These are phyloP conservation scores for Apamea epomidion DNA, from an alignment of 2,888 invertebrate genomes.

Conservation along the genomic window DNA sequence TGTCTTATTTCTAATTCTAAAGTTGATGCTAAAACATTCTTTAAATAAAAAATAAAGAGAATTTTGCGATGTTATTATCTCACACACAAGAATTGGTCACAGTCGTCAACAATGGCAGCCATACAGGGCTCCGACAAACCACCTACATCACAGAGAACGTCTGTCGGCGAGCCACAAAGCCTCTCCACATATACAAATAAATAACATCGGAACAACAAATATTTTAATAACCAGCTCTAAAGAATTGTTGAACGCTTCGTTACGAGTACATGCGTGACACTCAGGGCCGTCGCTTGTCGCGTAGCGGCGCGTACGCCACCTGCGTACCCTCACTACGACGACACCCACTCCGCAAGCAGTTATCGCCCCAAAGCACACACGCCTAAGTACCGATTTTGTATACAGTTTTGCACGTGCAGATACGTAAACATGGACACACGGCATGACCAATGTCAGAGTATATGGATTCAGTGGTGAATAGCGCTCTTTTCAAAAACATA, in stretches of 20 bases:
- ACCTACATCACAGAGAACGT: conserved; percentile 80
- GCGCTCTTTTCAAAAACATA: conserved; percentile 83
- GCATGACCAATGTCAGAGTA: conserved; percentile 85
- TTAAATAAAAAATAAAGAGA: conserved; percentile 70
- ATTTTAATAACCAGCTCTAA: conserved; percentile 89
- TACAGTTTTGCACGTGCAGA: conserved; percentile 64
- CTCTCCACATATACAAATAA: conserved; percentile 87
- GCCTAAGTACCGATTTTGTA: conserved; percentile 65
- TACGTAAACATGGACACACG: conserved; percentile 76
- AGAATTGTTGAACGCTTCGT: conserved; percentile 86
- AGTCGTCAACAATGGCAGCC: conserved; percentile 81
- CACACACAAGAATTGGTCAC: conserved; percentile 85
- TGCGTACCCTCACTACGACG: conserved; percentile 70
- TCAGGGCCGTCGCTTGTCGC: conserved; percentile 72
- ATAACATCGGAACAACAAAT: conserved; percentile 89
- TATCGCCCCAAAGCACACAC: conserved; percentile 59
- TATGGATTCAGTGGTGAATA: conserved; percentile 80
- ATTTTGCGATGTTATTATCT: conserved; percentile 85
- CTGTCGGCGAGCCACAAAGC: conserved; percentile 85
- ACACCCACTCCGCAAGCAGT: conserved; percentile 50
- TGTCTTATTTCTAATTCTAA: conserved; percentile 13
- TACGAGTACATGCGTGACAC: conserved; percentile 84
- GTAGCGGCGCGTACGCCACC: conserved; percentile 72
- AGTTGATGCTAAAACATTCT: conserved; percentile 29
- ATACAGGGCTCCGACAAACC: conserved; percentile 70